These are phyloP conservation scores for Micronycteris hirsuta DNA, from an alignment of 2,113 vertebrate species.

Conservation along the genomic window DNA sequence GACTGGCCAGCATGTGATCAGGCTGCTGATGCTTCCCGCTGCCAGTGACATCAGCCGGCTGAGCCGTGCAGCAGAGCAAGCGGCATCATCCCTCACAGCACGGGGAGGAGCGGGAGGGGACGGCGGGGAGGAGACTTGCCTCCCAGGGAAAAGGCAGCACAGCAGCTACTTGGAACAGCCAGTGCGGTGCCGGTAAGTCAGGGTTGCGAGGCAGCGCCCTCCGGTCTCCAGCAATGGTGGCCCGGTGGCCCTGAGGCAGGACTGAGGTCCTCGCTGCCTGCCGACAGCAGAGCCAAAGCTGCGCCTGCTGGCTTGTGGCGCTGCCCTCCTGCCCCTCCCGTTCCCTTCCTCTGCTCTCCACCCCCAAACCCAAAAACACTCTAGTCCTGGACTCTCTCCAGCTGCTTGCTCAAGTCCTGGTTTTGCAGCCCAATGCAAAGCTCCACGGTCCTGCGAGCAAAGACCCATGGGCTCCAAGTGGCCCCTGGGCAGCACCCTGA, in stretches of 20 bases:
- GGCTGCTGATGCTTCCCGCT: slow-evolving; percentile 96
- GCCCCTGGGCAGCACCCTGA: slow-evolving; percentile 77
- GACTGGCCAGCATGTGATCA: slow-evolving; percentile 97
- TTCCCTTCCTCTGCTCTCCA: slow-evolving; percentile 78
- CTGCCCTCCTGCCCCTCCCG: slow-evolving; percentile 81
- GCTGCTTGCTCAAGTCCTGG: slow-evolving; percentile 86
- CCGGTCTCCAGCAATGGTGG: slow-evolving; percentile 70
- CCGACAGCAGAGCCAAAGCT: slow-evolving; percentile 62
- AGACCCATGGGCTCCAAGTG: slow-evolving; percentile 78
- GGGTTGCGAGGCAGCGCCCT: slow-evolving; percentile 58
- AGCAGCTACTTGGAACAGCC: slow-evolving; percentile 64
- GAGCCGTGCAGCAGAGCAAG: slow-evolving; percentile 82
- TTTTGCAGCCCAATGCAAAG: slow-evolving; percentile 86
- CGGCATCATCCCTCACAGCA: slow-evolving; percentile 83
- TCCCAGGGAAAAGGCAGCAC: slow-evolving; percentile 61
- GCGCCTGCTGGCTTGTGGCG: slow-evolving; percentile 79
- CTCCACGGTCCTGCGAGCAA: slow-evolving; percentile 82
- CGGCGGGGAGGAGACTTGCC: slow-evolving; percentile 71
- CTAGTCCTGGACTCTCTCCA: slow-evolving; percentile 90
- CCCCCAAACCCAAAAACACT: slow-evolving; percentile 80
- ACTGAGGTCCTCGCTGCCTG: slow-evolving; percentile 73
- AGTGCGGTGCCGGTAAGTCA: slow-evolving; percentile 53
- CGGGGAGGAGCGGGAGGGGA: slow-evolving; percentile 76
- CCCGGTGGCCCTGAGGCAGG: slow-evolving; percentile 64
- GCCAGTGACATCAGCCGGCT: slow-evolving; percentile 94